Base-by-base conservation (phyloP, 2,113 vertebrate species). In the Chloropsis hardwickii region DNA sequence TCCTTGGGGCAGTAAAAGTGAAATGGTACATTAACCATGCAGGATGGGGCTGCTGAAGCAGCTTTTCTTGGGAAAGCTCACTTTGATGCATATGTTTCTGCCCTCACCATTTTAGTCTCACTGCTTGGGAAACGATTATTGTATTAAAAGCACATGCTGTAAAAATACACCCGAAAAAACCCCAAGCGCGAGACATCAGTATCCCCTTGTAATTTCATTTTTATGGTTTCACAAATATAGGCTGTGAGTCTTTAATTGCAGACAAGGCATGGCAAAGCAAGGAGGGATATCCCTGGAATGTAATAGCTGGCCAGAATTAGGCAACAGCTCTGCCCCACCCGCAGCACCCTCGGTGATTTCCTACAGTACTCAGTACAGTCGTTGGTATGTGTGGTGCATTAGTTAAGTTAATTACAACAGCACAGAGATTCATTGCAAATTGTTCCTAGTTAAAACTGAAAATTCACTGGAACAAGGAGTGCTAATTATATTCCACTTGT, bases 381-480 rank as follows among this genome's bases (percentile, higher is more conserved):
- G 39, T 88, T 56, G 29, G 61, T 81, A 84, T 95, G 94, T 58
- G 92, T 29, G 87, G 94, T 74, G 92, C 79, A 95, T 96, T 93
- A 80, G 92, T 95, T 81, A 92, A 97, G 94, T 94, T 96, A 97
- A 96, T 97, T 92, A 94, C 96, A 96, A 95, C 96, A 96, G 85
- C 87, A 35, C 69, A 72, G 96, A 97, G 97, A 96, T 92, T 94
- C 93, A 89, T 97, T 90, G 92, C 95, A 94, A 95, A 97, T 96
- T 97, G 97, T 94, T 96, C 96, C 96, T 96, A 81, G 97, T 96
- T 95, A 97, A 91, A 96, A 98, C 98, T 95, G 98, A 98, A 98
- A 98, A 98, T 98, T 98, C 98, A 97, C 98, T 97, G 98, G 98
- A 98, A 98, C 96, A 95, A 95, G 97, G 95, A 96, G 94, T 94